These are phyloP conservation scores for Drosophila yakuba DNA, from an alignment of 1,140 invertebrate species.

Conservation along the genomic window DNA sequence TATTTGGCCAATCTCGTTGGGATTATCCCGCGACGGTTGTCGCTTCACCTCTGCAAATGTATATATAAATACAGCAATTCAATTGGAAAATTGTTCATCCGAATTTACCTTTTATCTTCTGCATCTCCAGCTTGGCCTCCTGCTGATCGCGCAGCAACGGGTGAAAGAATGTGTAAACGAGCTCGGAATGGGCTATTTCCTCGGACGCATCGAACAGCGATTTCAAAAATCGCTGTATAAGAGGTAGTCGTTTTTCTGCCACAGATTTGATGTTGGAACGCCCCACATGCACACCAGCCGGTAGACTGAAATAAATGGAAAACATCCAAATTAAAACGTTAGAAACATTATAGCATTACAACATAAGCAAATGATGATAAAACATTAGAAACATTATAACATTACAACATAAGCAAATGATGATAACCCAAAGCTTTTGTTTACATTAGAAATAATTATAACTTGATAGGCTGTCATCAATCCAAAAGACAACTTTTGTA, in stretches of 20 bases:
- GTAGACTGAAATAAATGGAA: slow-evolving; percentile 86
- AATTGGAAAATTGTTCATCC: neutral
- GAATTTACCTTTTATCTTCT: slow-evolving; percentile 85
- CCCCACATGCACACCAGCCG: slow-evolving; percentile 92
- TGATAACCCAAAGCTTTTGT: neutral
- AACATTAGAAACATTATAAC: neutral
- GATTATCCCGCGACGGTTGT: slow-evolving; percentile 69
- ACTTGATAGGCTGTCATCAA: neutral
- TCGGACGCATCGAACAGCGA: slow-evolving; percentile 94
- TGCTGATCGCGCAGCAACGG: slow-evolving; percentile 95
- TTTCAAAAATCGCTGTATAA: slow-evolving; percentile 94
- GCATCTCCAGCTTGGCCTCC: slow-evolving; percentile 87
- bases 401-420: neutral
- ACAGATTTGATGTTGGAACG: slow-evolving; percentile 97
- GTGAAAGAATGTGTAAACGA: slow-evolving; percentile 99
- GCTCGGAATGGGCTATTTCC: slow-evolving; percentile 97
- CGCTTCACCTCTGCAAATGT: slow-evolving; percentile 64
- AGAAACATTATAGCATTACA: neutral
- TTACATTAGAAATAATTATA: too few species aligned
- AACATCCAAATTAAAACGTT: neutral
- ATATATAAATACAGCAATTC: neutral
- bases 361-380: neutral
- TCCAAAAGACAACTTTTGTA: neutral
- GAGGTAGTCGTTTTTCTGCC: slow-evolving; percentile 93
- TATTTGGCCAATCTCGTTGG: slow-evolving; percentile 87